A percentile compares a stretch with the other conserved stretches of the same genome.
phyloP scores from a whole-genome alignment of 2,797 vertebrate genomes.

The Squalus acanthias region DNA sequence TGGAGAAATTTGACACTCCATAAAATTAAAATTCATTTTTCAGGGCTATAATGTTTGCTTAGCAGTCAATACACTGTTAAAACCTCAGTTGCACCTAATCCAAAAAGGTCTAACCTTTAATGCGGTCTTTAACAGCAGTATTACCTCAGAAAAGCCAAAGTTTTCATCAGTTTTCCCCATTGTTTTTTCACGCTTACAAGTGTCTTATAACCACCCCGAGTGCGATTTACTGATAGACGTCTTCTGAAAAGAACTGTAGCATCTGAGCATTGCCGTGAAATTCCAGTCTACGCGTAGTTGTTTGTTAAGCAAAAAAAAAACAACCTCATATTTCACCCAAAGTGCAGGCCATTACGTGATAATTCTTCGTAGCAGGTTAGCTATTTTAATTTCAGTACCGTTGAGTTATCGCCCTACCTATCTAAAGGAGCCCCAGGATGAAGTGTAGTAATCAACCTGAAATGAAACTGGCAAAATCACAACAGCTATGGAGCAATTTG shows the following conservation, averaged over 20 bases:
- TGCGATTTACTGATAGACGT: background rate
- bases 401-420: background rate
- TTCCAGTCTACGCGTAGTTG: background rate
- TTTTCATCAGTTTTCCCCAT: no score
- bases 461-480: constrained; percentile 16
- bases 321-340: background rate
- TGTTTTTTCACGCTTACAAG: background rate
- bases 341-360: background rate
- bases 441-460: background rate
- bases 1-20: no score
- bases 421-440: background rate
- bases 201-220: background rate
- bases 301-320: background rate
- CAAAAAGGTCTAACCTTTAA: no score
- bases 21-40: no score
- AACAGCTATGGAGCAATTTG: background rate
- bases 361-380: constrained; percentile 5
- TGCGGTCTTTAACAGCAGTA: no score
- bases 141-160: no score
- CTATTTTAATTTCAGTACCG: background rate
- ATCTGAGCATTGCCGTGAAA: no score
- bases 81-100: no score
- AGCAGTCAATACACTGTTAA: no score
- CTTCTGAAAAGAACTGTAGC: background rate
- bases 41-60: no score